These are phyloP conservation scores for Notothenia coriiceps DNA, from an alignment of 2,113 vertebrate species.

Conservation along the genomic window DNA sequence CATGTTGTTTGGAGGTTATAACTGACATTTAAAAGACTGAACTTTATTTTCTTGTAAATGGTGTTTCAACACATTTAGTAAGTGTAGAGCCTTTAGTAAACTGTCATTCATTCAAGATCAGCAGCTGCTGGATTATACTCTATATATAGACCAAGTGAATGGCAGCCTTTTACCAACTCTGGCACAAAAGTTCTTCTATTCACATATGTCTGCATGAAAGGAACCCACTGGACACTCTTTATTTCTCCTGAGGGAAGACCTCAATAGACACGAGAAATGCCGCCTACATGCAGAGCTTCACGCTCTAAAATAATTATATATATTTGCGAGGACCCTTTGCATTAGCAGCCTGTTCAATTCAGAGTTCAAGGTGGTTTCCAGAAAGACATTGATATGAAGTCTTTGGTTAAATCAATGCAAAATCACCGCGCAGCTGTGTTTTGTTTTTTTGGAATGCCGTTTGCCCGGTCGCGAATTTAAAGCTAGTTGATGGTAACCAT, in stretches of 20 bases:
- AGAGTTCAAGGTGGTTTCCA: slow-evolving; percentile 68
- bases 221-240: neutral
- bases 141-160: neutral
- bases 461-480: slow-evolving; percentile 30
- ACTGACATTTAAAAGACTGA: neutral
- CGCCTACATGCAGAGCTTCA: neutral
- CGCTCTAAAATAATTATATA: neutral
- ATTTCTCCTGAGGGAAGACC: neutral
- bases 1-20: slow-evolving; percentile 13
- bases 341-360: neutral
- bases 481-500: slow-evolving; percentile 32
- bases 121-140: neutral
- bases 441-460: neutral
- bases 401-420: slow-evolving; percentile 2
- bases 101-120: neutral
- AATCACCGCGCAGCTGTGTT: slow-evolving; percentile 47
- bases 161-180: neutral
- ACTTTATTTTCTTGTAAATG: neutral
- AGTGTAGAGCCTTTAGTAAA: neutral
- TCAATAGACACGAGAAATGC: neutral
- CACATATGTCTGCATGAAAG: neutral
- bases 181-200: neutral
- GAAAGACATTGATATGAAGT: slow-evolving; percentile 21
- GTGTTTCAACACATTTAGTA: neutral
- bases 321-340: neutral